Conservation (phyloP, 2,888 invertebrate species). For the Nemapogon koenigi region DNA sequence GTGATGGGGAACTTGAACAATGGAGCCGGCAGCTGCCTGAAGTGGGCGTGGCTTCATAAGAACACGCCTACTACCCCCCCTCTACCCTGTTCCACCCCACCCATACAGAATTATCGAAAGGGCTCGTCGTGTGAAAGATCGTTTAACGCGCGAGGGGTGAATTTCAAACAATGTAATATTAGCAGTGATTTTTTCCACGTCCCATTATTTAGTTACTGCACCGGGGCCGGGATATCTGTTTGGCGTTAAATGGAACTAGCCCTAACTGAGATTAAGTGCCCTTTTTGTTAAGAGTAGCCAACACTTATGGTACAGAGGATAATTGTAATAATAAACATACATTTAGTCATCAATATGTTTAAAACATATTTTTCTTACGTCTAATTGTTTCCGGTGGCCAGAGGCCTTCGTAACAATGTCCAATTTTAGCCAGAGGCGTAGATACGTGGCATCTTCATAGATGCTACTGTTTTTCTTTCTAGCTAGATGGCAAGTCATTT, state of each 20-base stretch:
- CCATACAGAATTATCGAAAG: constrained; percentile 26
- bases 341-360: too few species aligned
- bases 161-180: constrained; percentile 40
- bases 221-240: constrained; percentile 12
- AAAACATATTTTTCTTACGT: too few species aligned
- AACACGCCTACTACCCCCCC: constrained; percentile 18
- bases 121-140: constrained; percentile 54
- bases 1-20: constrained; percentile 35
- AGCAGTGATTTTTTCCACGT: constrained; percentile 45
- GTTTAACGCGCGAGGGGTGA: constrained; percentile 35
- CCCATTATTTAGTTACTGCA: constrained; percentile 21
- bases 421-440: too few species aligned
- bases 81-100: constrained; percentile 14
- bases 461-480: too few species aligned
- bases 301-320: constrained; percentile 20
- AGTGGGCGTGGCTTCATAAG: constrained; percentile 40
- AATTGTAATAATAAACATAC: too few species aligned
- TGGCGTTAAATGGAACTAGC: constrained; percentile 44
- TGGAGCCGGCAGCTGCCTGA: constrained; percentile 35
- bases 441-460: too few species aligned
- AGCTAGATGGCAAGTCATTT: too few species aligned
- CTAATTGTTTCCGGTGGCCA: too few species aligned
- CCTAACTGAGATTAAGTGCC: constrained; percentile 41
- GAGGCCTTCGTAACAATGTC: too few species aligned
- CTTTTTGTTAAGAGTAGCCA: constrained; percentile 43